These are phyloP conservation scores for Aulostomus chinensis DNA, from an alignment of 2,797 vertebrate genomes.

Conservation along the genomic window DNA sequence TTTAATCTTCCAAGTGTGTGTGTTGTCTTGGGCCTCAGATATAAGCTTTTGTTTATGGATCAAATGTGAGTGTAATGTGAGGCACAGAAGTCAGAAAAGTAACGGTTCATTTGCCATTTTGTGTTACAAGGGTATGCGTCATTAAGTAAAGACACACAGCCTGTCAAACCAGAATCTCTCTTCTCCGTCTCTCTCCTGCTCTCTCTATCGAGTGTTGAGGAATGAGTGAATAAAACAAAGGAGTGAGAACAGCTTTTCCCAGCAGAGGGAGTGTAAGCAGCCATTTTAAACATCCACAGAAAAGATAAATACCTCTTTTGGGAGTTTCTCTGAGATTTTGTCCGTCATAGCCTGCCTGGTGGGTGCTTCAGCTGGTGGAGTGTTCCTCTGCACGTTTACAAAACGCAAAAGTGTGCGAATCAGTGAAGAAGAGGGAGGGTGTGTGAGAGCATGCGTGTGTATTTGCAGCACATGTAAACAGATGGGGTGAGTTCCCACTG, in stretches of 20 bases:
- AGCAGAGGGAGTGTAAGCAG: constrained; percentile 8
- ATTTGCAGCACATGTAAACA: constrained; percentile 44
- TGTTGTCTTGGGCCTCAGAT: constrained; percentile 4
- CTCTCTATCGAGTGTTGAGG: constrained; percentile 1
- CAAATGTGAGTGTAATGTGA: background rate
- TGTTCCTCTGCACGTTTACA: constrained; percentile 43
- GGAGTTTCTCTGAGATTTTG: constrained; percentile 24
- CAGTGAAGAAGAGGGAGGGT: constrained; percentile 41
- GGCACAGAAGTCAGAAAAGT: constrained; percentile 16
- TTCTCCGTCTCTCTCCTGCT: constrained; percentile 23
- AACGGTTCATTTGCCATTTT: constrained; percentile 54
- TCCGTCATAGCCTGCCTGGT: constrained; percentile 2
- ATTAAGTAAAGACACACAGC: constrained; percentile 63
- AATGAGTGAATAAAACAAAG: constrained; percentile 12
- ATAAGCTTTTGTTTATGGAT: constrained; percentile 9
- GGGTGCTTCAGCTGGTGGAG: constrained; percentile 9
- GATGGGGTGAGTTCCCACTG: constrained; percentile 43
- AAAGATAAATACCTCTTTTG: constrained; percentile 40
- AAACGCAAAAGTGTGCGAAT: constrained; percentile 15
- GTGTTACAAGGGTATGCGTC: constrained; percentile 45
- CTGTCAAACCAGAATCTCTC: constrained; percentile 61
- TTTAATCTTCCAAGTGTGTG: constrained; percentile 3
- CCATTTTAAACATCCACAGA: constrained; percentile 18
- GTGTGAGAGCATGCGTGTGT: constrained; percentile 29
- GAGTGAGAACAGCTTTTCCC: constrained; percentile 16